Evolutionary conservation across 2,797 vertebrate genomes (phyloP), one percentile per base, ranked within the genome.

Genomic region (Geotrypetes seraphini): DNA sequence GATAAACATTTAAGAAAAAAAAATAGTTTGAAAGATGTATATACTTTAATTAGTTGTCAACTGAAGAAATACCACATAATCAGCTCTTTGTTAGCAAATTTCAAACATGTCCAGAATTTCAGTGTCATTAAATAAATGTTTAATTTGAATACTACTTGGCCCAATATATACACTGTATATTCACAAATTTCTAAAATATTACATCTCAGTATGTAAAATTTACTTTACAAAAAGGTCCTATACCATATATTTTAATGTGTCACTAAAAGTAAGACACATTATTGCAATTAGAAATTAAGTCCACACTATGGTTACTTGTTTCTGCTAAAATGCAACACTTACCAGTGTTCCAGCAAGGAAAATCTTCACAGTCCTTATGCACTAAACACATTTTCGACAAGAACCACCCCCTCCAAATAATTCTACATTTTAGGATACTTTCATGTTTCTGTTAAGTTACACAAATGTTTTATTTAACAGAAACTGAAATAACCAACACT

Each of bases 1-100:
- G 36, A 34, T 66, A n/a, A n/a, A n/a, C n/a, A n/a, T n/a, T n/a
- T 69, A 60, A 71, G 67, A 75, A 70, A 63, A 68, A 70, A 63
- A 68, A 63, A 45, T 59, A 50, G 18, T 40, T 56, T 59, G 50
- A 66, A 73, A 47, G n/a, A n/a, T n/a, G n/a, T n/a, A n/a, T n/a
- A n/a, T n/a, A n/a, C n/a, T n/a, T n/a, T n/a, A n/a, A n/a, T n/a
- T n/a, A n/a, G n/a, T n/a, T n/a, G n/a, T n/a, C n/a, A n/a, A n/a
- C n/a, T n/a, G n/a, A n/a, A n/a, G n/a, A n/a, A n/a, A n/a, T n/a
- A n/a, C n/a, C n/a, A n/a, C n/a, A n/a, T n/a, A n/a, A n/a, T n/a
- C n/a, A n/a, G n/a, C n/a, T n/a, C n/a, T n/a, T n/a, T n/a, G n/a
- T 53, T 47, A 47, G 17, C 33, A 47, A 32, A 48, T 57, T 20